Conservation (phyloP, 1,140 invertebrate genomes). For the Drosophila neocordata region DNA sequence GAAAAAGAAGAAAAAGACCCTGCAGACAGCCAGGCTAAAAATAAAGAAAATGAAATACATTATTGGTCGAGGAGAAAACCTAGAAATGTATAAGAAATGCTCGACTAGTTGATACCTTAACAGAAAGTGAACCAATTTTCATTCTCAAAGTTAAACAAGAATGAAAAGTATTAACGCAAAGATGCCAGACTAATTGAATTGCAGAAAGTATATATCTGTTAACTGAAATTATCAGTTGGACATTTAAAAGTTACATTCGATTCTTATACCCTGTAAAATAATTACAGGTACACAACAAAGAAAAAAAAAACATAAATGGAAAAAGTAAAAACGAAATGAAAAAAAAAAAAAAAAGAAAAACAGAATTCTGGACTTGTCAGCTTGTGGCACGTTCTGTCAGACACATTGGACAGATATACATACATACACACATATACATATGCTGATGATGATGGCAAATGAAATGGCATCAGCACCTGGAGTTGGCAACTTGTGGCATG, state of each 20-base stretch:
- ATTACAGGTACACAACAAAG: background rate
- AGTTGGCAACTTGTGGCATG: slow-evolving; percentile 26
- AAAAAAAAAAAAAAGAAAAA: slow-evolving; percentile 30
- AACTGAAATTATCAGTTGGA: too few species aligned
- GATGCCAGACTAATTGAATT: too few species aligned
- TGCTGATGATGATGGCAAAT: slow-evolving; percentile 16
- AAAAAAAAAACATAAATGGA: slow-evolving; percentile 14
- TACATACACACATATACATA: slow-evolving; percentile 18
- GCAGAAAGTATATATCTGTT: too few species aligned
- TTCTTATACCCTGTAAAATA: background rate
- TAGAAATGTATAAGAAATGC: background rate
- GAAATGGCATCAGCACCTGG: slow-evolving; percentile 10
- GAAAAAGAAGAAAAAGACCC: slow-evolving; percentile 20
- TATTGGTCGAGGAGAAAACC: background rate
- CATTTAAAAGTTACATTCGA: too few species aligned
- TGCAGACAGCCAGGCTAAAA: slow-evolving; percentile 56
- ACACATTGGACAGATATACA: slow-evolving; percentile 14
- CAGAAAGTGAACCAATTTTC: too few species aligned
- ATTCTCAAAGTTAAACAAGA: too few species aligned
- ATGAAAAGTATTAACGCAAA: too few species aligned
- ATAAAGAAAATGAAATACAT: slow-evolving; percentile 23
- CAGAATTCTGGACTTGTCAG: slow-evolving; percentile 32
- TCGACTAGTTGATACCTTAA: slow-evolving; percentile 27
- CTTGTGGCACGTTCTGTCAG: slow-evolving; percentile 41
- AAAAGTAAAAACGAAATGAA: slow-evolving; percentile 4